Conservation (phyloP, 2,888 invertebrate genomes). For the Hemicrepidius hirtus region DNA sequence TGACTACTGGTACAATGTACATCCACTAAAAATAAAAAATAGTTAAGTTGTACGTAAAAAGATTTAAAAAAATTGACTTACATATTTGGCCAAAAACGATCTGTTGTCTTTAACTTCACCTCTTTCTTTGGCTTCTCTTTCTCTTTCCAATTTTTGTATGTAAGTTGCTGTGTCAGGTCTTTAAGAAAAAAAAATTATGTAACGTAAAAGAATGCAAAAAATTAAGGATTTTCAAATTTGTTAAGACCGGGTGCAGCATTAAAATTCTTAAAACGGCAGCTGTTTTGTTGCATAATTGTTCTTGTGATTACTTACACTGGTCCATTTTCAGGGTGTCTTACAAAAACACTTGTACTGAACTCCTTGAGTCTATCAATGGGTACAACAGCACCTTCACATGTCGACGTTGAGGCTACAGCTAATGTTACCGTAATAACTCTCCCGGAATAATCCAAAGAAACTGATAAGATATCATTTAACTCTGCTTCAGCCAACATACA, state of each 20-base stretch:
- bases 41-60: slow-evolving; percentile 38
- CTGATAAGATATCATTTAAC: slow-evolving; percentile 85
- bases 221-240: no score
- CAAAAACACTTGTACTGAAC: slow-evolving; percentile 86
- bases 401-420: slow-evolving; percentile 72
- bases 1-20: slow-evolving; percentile 96
- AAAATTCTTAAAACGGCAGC: no score
- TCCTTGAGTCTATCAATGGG: slow-evolving; percentile 71
- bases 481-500: slow-evolving; percentile 85
- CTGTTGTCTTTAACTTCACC: slow-evolving; percentile 95
- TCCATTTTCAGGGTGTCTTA: slow-evolving; percentile 87
- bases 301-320: slow-evolving; percentile 77
- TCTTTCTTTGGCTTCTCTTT: slow-evolving; percentile 91
- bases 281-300: no score
- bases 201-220: background rate
- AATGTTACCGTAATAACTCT: slow-evolving; percentile 83
- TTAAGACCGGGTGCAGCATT: no score
- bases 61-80: slow-evolving; percentile 74
- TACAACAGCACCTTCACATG: slow-evolving; percentile 72
- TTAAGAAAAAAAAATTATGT: slow-evolving; percentile 44
- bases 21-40: slow-evolving; percentile 92
- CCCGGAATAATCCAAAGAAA: slow-evolving; percentile 87
- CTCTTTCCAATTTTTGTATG: slow-evolving; percentile 93
- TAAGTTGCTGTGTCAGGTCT: slow-evolving; percentile 97
- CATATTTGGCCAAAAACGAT: slow-evolving; percentile 98